Evolutionary conservation across 2,888 invertebrate species (phyloP).

Genomic region (Cheilosia variabilis): DNA sequence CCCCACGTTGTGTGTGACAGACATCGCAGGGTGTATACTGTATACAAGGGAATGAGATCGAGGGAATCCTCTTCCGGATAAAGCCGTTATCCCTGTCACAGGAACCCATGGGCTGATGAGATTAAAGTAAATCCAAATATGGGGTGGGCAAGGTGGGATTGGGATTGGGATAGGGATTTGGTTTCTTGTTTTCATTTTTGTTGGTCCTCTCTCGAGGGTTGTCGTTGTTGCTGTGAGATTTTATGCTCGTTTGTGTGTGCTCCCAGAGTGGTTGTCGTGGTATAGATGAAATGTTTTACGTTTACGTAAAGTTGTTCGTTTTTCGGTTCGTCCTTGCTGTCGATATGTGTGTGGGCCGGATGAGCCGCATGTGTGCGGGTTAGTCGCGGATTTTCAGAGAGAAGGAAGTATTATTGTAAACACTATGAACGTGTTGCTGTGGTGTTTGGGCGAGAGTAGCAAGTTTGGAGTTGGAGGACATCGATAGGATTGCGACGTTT

Average conservation of each 20-base stretch:
- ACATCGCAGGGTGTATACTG: not conserved
- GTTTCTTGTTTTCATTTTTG: constrained; percentile 41
- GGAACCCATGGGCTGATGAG: constrained; percentile 82
- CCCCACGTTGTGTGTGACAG: constrained; percentile 7
- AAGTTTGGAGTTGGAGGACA: not conserved
- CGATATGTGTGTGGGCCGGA: constrained; percentile 18
- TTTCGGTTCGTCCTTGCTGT: constrained; percentile 51
- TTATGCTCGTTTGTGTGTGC: constrained; percentile 34
- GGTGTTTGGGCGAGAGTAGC: not conserved
- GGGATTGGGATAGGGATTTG: constrained; percentile 1
- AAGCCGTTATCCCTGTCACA: constrained; percentile 78
- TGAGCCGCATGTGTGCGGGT: constrained; percentile 16
- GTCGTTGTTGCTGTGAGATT: constrained; percentile 22
- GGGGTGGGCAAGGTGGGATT: constrained; percentile 77
- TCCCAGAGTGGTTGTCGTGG: constrained; percentile 12
- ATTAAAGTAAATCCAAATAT: constrained; percentile 84
- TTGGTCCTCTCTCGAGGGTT: constrained; percentile 6
- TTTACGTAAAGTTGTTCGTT: constrained; percentile 37
- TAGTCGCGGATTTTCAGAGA: constrained; percentile 12
- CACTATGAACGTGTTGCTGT: constrained; percentile 48
- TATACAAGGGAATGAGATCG: constrained; percentile 37
- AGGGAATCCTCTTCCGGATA: constrained; percentile 80
- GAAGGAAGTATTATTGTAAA: constrained; percentile 41
- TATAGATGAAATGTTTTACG: not conserved
- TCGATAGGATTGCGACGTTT: no score